Conservation (phyloP, 2,888 invertebrate species). For the Oxycera nigricornis region DNA sequence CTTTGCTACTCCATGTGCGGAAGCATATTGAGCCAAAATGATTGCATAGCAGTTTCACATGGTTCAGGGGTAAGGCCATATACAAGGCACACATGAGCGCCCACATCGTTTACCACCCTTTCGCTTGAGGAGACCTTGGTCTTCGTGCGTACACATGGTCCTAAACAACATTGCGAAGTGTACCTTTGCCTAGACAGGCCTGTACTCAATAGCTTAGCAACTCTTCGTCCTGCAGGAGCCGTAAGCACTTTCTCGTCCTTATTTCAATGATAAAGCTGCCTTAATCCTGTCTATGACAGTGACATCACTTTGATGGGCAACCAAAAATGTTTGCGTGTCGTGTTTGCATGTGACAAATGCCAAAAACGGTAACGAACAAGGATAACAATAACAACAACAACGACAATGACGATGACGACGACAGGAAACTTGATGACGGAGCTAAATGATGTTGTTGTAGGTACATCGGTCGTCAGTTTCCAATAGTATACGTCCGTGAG, state of each 20-base stretch:
- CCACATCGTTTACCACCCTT: conserved; percentile 3
- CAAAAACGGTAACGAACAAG: conserved; percentile 41
- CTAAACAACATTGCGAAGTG: too few species aligned
- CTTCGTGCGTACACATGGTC: conserved; percentile 3
- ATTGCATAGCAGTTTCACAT: conserved; percentile 8
- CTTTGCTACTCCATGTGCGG: neutral
- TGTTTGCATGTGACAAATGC: conserved; percentile 47
- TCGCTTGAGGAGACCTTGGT: neutral
- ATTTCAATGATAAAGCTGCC: conserved; percentile 40
- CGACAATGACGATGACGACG: neutral
- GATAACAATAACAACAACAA: conserved; percentile 24
- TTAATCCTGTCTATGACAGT: conserved; percentile 48
- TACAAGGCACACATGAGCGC: too few species aligned
- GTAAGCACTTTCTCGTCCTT: conserved; percentile 32
- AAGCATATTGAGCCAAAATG: neutral
- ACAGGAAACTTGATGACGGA: conserved; percentile 17
- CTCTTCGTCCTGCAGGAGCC: neutral
- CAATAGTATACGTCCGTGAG: conserved; percentile 6
- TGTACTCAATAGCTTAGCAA: neutral
- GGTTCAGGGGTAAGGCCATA: neutral
- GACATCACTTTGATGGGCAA: conserved; percentile 48
- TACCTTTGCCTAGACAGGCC: neutral
- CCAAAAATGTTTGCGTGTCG: conserved; percentile 46
- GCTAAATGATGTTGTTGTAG: conserved; percentile 17
- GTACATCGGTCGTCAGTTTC: neutral